Evolutionary conservation across 2,888 invertebrate genomes (phyloP), one percentile per base, ranked within the genome.

Genomic region (Drosophila mettleri): DNA sequence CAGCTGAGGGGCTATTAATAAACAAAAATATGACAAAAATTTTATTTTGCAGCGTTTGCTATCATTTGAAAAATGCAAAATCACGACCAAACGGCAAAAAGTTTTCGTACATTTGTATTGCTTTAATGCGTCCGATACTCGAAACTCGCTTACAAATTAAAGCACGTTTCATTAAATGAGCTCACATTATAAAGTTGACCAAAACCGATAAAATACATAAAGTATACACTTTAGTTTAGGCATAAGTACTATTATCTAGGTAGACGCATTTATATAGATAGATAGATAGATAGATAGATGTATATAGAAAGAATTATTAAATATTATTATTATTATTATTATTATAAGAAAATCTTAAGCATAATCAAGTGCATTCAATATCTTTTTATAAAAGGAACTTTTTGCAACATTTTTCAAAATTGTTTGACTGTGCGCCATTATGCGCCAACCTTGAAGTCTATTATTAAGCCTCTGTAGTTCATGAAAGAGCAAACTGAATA

Each of bases 1-100:
- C 67, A 68, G 60, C 72, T 69, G 58, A 45, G 22, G 20, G 57
- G 65, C 80, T 86, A 86, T 78, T 67, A 74, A 77, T 81, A 81
- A 70, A 58, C 69, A 78, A 54, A 74, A 54, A 62, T 69, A 74
- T 83, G 71, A 69, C 80, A 82, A 84, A 67, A 61, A 67, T 75
- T 43, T 33, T 67, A n/a, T 33, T 79, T 34, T 27, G 34, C 16
- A 20, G 53, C 41, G 60, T 68, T 75, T 68, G 52, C 60, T 70
- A 65, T 55, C 58, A 66, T 75, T 67, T 55, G 68, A 46, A 36
- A 61, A 38, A 14, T 41, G 34, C 27, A 31, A 75, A 66, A 46
- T 55, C 45, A 59, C 31, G 43, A 54, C 12, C 36, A 48, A 54
- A 58, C 29, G 41, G 33, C 24, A 41, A 63, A 14, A 41, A 34